Evolutionary conservation across 2,797 vertebrate species (phyloP).

Genomic region (Tragelaphus eurycerus): DNA sequence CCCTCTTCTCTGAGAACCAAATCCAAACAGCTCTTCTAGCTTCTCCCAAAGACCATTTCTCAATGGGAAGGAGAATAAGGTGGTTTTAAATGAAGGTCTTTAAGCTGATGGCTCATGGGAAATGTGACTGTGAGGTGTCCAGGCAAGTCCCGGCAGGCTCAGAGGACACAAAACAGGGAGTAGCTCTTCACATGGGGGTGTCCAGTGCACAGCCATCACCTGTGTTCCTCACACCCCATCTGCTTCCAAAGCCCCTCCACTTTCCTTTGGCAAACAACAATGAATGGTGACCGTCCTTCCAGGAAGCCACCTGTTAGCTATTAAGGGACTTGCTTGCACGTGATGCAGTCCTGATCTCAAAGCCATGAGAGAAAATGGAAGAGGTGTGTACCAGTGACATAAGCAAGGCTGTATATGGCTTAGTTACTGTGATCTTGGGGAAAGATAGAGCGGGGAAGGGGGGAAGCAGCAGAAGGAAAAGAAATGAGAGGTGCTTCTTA

Average conservation of each 20-base stretch:
- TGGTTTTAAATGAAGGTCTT: neutral
- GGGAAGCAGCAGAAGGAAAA: neutral
- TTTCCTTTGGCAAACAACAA: neutral
- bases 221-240: neutral
- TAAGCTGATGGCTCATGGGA: neutral
- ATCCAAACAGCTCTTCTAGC: neutral
- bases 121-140: neutral
- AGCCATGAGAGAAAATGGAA: neutral
- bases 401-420: neutral
- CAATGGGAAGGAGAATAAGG: neutral
- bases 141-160: neutral
- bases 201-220: neutral
- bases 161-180: neutral
- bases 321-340: neutral
- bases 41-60: slow-evolving; percentile 2
- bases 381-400: neutral
- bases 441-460: neutral
- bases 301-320: neutral
- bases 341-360: neutral
- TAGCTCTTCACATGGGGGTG: neutral
- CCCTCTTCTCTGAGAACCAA: slow-evolving; percentile 40
- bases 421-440: neutral
- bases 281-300: neutral
- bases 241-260: neutral
- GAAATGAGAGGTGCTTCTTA: neutral